Base-by-base conservation (phyloP, 2,888 invertebrate species). In the Resseliella maxima region DNA sequence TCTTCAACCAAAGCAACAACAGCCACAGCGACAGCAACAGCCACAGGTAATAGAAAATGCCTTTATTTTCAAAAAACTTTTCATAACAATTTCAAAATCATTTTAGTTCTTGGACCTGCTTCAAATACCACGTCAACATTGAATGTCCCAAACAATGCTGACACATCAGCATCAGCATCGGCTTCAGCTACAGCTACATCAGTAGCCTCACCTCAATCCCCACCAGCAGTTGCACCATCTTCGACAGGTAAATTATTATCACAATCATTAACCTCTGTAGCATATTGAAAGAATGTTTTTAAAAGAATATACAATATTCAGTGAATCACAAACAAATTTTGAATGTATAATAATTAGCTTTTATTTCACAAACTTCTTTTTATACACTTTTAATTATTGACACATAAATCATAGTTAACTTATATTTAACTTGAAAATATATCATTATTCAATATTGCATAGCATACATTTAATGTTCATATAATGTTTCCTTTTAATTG, bases 141-240 rank as follows among this genome's bases (percentile, higher is more conserved):
- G 31, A 72, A 72, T 15, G 31, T 35, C 12, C 72, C 72, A 72
- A 72, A 31, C 1, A 35, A 18, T 50, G 46, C 46, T 50, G 46
- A 50, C 2, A 18, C 46, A 50, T 18, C 83, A 81, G 8, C 81
- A 36, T 8, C 2, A 21, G 6, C 81, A 10, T 81, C 59, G 86
- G 87, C 87, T 50, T 27, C 88, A 88, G 87, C 88, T 88, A 87
- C 88, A 88, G 88, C 88, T 88, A 88, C 89, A 88, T 88, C 89
- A 87, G 90, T 87, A 89, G 89, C 89, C 88, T 89, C 88, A 88
- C 89, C 88, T 88, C 90, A 87, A 85, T 46, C 85, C 83, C 86
- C 86, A n/a, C 31, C 81, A 81, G 10, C n/a, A 5, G 72, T 18
- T 31, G 31, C 72, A 15, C 1, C n/a, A 24, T 59, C 59, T 31